Conservation (phyloP, 1,140 invertebrate species). For the Schlechtendalia chinensis region DNA sequence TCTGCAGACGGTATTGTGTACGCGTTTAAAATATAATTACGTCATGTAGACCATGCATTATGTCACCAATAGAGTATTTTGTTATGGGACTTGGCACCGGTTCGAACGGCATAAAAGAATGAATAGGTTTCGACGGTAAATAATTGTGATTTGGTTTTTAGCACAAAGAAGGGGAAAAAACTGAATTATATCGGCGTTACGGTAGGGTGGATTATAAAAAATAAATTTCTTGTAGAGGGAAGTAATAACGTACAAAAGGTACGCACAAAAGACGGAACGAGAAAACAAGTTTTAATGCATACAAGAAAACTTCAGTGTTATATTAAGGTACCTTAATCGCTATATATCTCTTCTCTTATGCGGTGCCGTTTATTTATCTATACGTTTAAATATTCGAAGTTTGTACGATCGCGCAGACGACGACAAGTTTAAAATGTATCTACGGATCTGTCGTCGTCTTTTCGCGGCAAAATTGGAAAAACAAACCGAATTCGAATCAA, state of each 20-base stretch:
- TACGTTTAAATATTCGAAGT: no score
- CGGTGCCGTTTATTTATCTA: no score
- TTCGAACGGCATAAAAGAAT: slow-evolving; percentile 12
- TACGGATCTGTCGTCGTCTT: no score
- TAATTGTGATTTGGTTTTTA: neutral
- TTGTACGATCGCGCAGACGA: no score
- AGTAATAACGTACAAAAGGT: neutral
- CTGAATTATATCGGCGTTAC: neutral
- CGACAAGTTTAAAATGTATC: no score
- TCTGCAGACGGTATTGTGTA: neutral
- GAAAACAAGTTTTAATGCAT: no score
- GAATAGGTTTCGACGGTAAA: slow-evolving; percentile 10
- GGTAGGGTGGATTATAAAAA: slow-evolving; percentile 1
- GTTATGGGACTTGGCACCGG: neutral
- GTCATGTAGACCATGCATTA: neutral
- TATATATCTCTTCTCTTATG: no score
- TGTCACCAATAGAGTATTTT: neutral
- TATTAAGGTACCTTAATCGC: no score
- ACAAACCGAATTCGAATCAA: no score
- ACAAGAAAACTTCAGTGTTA: no score
- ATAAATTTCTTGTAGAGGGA: neutral
- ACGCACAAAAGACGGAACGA: neutral
- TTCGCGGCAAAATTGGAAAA: no score
- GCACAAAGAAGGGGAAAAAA: slow-evolving; percentile 5
- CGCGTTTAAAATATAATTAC: neutral